phyloP scores from a whole-genome alignment of 2,888 invertebrate genomes.

The Blera fallax region DNA sequence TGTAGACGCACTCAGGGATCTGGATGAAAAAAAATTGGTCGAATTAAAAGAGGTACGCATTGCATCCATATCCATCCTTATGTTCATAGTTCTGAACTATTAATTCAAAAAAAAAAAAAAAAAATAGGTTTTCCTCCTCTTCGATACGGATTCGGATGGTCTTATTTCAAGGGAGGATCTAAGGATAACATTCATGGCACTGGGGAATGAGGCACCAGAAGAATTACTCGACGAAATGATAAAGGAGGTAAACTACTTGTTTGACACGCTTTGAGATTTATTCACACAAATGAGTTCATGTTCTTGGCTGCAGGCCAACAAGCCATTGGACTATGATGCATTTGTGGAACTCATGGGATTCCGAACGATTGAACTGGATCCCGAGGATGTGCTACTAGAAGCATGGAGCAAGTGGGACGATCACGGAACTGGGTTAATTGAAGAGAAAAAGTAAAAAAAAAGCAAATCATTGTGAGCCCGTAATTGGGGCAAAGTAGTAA shows the following conservation, averaged over 20 bases:
- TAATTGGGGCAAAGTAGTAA: conserved; percentile 43
- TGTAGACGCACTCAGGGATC: conserved; percentile 83
- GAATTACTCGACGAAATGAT: conserved; percentile 84
- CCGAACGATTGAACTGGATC: conserved; percentile 85
- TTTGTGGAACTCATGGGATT: conserved; percentile 85
- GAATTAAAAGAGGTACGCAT: conserved; percentile 85
- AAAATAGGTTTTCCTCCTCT: conserved; percentile 85
- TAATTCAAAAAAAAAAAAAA: conserved; percentile 7
- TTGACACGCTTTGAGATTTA: conserved; percentile 70
- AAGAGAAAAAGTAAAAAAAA: conserved; percentile 84
- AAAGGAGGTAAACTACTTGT: conserved; percentile 82
- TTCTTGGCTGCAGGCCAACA: conserved; percentile 79
- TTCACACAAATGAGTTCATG: conserved; percentile 65
- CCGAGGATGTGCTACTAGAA: conserved; percentile 85
- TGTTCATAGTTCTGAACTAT: too few relatives aligned
- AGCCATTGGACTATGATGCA: conserved; percentile 85
- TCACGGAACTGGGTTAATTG: conserved; percentile 85
- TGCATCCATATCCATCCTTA: background rate
- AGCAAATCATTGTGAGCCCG: background rate
- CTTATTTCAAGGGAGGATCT: conserved; percentile 86
- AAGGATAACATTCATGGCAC: conserved; percentile 84
- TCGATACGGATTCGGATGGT: conserved; percentile 86
- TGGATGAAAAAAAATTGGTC: conserved; percentile 85
- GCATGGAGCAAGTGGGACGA: conserved; percentile 86
- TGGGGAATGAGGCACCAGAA: conserved; percentile 84